Evolutionary conservation across 37 sponge, comb jelly and placozoan species (phyloP).

Genomic region (Dysidea cf. avara): DNA sequence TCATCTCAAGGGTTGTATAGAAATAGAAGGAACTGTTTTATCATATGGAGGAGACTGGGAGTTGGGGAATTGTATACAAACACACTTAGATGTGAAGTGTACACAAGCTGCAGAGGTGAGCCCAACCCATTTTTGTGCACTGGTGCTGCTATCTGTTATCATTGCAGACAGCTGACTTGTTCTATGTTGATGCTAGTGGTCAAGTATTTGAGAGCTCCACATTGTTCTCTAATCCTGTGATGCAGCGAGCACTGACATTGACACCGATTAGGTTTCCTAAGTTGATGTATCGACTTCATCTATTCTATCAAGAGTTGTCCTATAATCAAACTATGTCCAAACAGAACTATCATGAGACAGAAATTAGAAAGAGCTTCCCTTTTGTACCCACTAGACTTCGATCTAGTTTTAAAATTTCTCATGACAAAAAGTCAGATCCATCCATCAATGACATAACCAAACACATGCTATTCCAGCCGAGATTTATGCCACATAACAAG

Average conservation of each 20-base stretch:
- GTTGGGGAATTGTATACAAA: conserved; percentile 34
- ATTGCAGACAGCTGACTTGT: conserved; percentile 37
- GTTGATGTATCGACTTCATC: conserved; percentile 59
- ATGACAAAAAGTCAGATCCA: background rate
- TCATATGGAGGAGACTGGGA: conserved; percentile 13
- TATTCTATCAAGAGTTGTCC: conserved; percentile 42
- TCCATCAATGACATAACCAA: background rate
- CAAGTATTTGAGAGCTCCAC: conserved; percentile 1
- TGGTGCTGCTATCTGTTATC: background rate
- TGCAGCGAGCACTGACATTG: conserved; percentile 30
- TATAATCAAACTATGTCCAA: conserved; percentile 34
- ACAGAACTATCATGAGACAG: background rate
- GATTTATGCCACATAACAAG: conserved; percentile 41
- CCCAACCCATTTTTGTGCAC: too few relatives aligned
- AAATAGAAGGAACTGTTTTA: conserved; percentile 16
- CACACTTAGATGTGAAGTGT: conserved; percentile 32
- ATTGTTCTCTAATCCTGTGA: conserved; percentile 7
- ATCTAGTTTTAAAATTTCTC: background rate
- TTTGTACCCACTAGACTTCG: conserved; percentile 56
- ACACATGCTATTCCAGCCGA: background rate
- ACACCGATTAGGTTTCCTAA: conserved; percentile 55
- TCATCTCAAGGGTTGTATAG: conserved; percentile 46
- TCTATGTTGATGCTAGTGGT: conserved; percentile 34
- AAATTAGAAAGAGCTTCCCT: conserved; percentile 18
- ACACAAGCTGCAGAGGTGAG: conserved; percentile 52